These are phyloP conservation scores for Plecotus auritus DNA, from an alignment of 2,113 vertebrate species.

Conservation along the genomic window DNA sequence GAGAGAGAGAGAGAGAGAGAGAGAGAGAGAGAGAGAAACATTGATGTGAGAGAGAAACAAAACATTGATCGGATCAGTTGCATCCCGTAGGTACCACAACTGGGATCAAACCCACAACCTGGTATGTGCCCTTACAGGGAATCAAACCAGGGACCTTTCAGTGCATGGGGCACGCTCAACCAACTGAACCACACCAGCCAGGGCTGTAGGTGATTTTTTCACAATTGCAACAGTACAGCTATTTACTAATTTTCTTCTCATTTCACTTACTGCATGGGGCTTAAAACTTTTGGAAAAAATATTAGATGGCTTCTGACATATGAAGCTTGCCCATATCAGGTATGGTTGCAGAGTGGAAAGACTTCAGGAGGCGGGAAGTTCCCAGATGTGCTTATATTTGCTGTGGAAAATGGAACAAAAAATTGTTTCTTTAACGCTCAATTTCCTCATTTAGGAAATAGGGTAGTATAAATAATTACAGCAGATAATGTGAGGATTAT, in stretches of 20 bases:
- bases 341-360: not conserved
- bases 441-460: not conserved
- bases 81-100: not conserved
- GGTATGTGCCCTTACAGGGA: not conserved
- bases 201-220: not conserved
- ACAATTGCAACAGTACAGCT: not conserved
- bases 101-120: not conserved
- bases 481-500: not conserved
- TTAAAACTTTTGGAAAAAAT: not conserved
- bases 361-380: not conserved
- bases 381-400: not conserved
- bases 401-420: not conserved
- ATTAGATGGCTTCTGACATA: not conserved
- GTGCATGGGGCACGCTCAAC: not conserved
- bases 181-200: not conserved
- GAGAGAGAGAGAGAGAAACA: too few relatives aligned
- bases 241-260: not conserved
- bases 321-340: accelerated
- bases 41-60: not conserved
- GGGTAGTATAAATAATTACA: not conserved
- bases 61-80: not conserved
- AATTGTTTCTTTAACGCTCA: not conserved
- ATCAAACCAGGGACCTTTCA: not conserved
- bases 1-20: too few relatives aligned
- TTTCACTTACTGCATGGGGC: not conserved